A percentile compares a stretch with the other conserved stretches of the same genome.
Evolutionary conservation across 1,140 invertebrate species (phyloP).

Genomic region (Cydia splendana): DNA sequence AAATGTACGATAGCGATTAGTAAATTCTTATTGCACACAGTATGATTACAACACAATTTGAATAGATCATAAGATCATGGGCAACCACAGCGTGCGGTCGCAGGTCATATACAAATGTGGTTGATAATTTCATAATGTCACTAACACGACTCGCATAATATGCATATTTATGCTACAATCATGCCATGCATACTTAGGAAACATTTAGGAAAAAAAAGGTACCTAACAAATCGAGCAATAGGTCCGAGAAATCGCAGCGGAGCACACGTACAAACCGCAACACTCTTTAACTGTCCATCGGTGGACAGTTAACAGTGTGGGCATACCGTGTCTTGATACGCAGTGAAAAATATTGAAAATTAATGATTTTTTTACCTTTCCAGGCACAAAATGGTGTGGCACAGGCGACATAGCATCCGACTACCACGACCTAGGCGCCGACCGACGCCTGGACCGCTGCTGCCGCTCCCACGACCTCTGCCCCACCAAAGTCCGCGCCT

Average conservation of each 20-base stretch:
- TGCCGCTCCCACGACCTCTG: slow-evolving; percentile 91
- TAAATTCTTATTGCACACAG: not conserved
- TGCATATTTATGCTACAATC: not conserved
- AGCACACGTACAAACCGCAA: no score
- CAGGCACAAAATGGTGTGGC: slow-evolving; percentile 95
- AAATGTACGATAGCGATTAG: not conserved
- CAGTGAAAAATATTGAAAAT: no score
- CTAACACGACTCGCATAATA: not conserved
- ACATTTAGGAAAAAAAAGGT: no score
- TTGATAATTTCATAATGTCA: not conserved
- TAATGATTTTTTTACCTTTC: slow-evolving; percentile 41
- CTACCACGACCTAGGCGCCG: slow-evolving; percentile 89
- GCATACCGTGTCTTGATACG: no score
- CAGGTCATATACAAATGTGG: slow-evolving; percentile 7
- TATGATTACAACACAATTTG: not conserved
- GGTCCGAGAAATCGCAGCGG: no score
- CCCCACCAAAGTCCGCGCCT: slow-evolving; percentile 86
- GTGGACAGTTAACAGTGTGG: no score
- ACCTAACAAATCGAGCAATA: no score
- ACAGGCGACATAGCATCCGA: slow-evolving; percentile 90
- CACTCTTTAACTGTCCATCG: no score
- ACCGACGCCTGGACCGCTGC: slow-evolving; percentile 88
- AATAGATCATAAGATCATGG: slow-evolving; percentile 13
- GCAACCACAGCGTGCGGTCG: not conserved
- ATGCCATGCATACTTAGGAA: no score